Evolutionary conservation across 2,113 vertebrate species (phyloP).

Genomic region (Aspiorhynchus laticeps): DNA sequence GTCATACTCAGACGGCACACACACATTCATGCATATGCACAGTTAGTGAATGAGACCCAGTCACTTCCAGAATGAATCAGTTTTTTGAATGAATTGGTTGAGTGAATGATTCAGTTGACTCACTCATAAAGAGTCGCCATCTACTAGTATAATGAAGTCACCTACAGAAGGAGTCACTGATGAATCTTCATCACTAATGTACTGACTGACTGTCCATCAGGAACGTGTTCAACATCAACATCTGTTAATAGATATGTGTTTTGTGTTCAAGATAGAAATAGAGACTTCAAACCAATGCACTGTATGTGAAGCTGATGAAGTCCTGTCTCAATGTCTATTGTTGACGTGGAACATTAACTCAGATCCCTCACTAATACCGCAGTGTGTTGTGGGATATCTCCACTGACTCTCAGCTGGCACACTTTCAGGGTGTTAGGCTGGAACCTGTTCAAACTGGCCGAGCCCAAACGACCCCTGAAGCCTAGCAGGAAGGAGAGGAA

Average conservation of each 20-base stretch:
- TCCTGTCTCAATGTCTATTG: not conserved
- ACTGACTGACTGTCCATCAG: not conserved
- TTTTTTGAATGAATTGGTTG: not conserved
- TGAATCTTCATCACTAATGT: not conserved
- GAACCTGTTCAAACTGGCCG: conserved; percentile 90
- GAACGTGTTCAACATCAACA: not conserved
- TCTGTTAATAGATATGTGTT: not conserved
- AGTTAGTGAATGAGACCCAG: not conserved
- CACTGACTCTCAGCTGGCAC: not conserved
- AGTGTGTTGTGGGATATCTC: conserved; percentile 10
- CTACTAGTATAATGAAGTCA: not conserved
- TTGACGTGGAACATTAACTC: not conserved
- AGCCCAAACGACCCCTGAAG: conserved; percentile 91
- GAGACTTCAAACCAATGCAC: not conserved
- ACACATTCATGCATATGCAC: not conserved
- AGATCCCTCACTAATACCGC: not conserved
- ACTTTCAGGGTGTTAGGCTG: conserved; percentile 85
- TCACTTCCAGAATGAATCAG: not conserved
- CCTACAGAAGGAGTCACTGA: not conserved
- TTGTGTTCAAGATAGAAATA: conserved; percentile 4
- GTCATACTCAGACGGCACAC: not conserved
- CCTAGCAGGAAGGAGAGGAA: conserved; percentile 93
- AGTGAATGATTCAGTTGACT: not conserved
- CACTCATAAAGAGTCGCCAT: not conserved
- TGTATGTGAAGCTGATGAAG: not conserved